phyloP scores from a whole-genome alignment of 2,888 invertebrate species.

The Elmis aenea region DNA sequence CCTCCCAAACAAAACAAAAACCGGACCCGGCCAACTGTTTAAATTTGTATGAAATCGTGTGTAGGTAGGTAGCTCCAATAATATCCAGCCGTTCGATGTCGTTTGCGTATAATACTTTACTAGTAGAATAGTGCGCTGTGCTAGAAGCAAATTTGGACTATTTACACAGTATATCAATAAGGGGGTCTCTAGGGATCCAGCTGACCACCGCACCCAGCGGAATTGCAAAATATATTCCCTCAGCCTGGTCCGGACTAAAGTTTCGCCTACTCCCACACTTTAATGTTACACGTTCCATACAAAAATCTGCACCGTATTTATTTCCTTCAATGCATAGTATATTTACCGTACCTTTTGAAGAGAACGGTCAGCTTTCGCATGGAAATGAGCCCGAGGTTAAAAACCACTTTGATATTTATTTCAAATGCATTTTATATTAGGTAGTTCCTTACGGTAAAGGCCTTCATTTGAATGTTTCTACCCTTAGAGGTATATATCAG shows the following conservation, averaged over 20 bases:
- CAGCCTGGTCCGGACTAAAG: constrained; percentile 14
- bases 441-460: too few species aligned
- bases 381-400: constrained; percentile 36
- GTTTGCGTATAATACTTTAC: too few species aligned
- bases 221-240: constrained; percentile 44
- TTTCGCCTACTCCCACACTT: constrained; percentile 20
- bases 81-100: too few species aligned
- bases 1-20: too few species aligned
- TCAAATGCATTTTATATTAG: too few species aligned
- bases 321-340: constrained; percentile 43
- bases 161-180: constrained; percentile 51
- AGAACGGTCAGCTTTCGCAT: constrained; percentile 35
- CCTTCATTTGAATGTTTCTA: too few species aligned
- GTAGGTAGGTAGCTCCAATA: too few species aligned
- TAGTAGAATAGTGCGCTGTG: constrained; percentile 11
- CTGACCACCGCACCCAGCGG: constrained; percentile 43
- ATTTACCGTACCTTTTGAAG: constrained; percentile 37
- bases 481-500: too few species aligned
- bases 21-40: too few species aligned
- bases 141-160: constrained; percentile 35
- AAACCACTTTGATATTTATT: too few species aligned
- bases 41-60: too few species aligned
- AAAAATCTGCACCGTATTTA: constrained; percentile 27
- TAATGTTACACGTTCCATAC: constrained; percentile 1
- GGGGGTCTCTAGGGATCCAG: constrained; percentile 40